Conservation (phyloP, 2,888 invertebrate genomes). For the Lissonota sp. region DNA sequence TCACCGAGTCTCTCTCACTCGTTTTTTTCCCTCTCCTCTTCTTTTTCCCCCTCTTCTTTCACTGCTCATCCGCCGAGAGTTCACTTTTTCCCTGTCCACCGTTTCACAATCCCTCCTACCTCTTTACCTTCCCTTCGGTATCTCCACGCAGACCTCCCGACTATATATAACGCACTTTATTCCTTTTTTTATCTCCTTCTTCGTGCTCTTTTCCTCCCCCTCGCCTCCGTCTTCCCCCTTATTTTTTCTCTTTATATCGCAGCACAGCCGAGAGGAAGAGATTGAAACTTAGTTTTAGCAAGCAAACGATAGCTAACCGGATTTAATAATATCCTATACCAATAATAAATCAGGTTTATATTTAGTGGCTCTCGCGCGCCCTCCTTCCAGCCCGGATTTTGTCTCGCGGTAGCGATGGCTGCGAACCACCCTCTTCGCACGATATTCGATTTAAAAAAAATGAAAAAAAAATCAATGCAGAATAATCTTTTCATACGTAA, state of each 20-base stretch:
- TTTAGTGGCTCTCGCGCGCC: slow-evolving; percentile 69
- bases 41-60: slow-evolving; percentile 41
- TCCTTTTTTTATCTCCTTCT: too few species aligned
- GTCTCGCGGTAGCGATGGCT: slow-evolving; percentile 23
- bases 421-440: slow-evolving; percentile 3
- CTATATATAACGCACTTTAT: slow-evolving; percentile 5
- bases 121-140: slow-evolving; percentile 59
- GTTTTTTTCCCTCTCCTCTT: slow-evolving; percentile 32
- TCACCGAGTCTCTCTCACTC: slow-evolving; percentile 67
- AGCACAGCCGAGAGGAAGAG: slow-evolving; percentile 62
- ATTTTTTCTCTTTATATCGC: slow-evolving; percentile 67
- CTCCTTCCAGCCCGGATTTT: slow-evolving; percentile 16
- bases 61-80: slow-evolving; percentile 46
- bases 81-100: slow-evolving; percentile 60
- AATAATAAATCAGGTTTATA: slow-evolving; percentile 80
- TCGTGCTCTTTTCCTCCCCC: slow-evolving; percentile 4
- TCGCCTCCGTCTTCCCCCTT: slow-evolving; percentile 43
- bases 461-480: too few species aligned
- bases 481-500: too few species aligned
- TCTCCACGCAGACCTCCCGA: slow-evolving; percentile 52
- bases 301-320: slow-evolving; percentile 76
- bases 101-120: slow-evolving; percentile 44
- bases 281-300: slow-evolving; percentile 78
- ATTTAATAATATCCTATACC: slow-evolving; percentile 80
- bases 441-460: too few species aligned